phyloP scores from a whole-genome alignment of 2,888 invertebrate species.

The Volucella bombylans region DNA sequence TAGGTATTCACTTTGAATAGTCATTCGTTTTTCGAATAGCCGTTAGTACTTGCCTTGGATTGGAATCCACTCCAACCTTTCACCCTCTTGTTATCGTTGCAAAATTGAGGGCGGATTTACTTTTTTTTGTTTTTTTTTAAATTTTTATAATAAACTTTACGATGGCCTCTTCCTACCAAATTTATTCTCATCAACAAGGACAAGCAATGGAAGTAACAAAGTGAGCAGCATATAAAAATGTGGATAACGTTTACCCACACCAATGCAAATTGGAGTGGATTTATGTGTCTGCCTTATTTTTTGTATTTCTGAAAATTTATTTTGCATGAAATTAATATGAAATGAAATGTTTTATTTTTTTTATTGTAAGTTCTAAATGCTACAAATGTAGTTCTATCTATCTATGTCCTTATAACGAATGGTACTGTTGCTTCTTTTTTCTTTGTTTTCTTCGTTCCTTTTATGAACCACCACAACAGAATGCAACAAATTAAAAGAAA shows the following conservation, averaged over 20 bases:
- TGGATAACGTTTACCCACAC: constrained; percentile 17
- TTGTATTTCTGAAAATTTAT: constrained; percentile 49
- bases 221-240: constrained; percentile 21
- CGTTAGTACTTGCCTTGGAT: too few species aligned
- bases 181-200: constrained; percentile 25
- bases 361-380: too few species aligned
- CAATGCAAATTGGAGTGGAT: not conserved
- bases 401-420: too few species aligned
- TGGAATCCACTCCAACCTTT: too few species aligned
- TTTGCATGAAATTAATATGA: constrained; percentile 61
- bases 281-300: not conserved
- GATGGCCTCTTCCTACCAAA: constrained; percentile 3
- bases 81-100: too few species aligned
- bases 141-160: constrained; percentile 48
- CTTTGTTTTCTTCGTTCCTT: not conserved
- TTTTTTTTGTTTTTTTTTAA: constrained; percentile 7
- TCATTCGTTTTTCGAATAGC: constrained; percentile 5
- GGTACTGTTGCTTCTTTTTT: too few species aligned
- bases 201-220: constrained; percentile 19
- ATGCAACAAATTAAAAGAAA: constrained; percentile 44
- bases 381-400: too few species aligned
- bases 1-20: constrained; percentile 7
- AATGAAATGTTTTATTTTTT: constrained; percentile 16
- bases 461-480: constrained; percentile 2
- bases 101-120: too few species aligned